phyloP scores from a whole-genome alignment of 2,797 vertebrate species.

The Tangara arthus region DNA sequence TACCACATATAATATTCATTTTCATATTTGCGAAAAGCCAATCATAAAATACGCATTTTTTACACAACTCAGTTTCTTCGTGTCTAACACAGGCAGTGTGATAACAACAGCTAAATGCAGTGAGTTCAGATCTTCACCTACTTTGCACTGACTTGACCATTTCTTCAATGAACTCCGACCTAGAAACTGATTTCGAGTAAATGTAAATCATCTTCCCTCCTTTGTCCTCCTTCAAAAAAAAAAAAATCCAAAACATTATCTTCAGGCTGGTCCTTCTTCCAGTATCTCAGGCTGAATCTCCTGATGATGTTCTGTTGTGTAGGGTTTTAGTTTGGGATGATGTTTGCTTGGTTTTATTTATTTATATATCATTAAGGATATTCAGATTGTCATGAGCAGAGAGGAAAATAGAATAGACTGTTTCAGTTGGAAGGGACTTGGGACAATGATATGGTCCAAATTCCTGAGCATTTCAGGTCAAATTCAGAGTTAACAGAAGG shows the following conservation, averaged over 20 bases:
- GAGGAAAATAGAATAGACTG: not conserved
- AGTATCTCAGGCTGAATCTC: not conserved
- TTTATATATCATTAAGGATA: not conserved
- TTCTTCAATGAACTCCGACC: not conserved
- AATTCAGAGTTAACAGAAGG: not conserved
- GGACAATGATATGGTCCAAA: not conserved
- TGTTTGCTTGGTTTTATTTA: not conserved
- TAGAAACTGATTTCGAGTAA: not conserved
- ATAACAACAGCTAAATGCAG: not conserved
- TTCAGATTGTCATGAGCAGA: not conserved
- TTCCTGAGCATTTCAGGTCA: not conserved
- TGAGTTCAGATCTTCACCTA: not conserved
- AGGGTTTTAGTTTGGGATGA: not conserved
- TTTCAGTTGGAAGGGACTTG: not conserved
- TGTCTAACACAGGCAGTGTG: not conserved
- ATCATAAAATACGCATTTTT: no score
- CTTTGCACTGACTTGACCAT: not conserved
- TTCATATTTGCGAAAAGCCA: no score
- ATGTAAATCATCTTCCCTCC: not conserved
- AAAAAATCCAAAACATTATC: not conserved
- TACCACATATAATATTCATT: no score
- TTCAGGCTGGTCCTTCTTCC: not conserved
- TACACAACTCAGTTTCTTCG: rapidly evolving
- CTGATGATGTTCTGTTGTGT: not conserved
- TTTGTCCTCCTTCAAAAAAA: not conserved